These are phyloP conservation scores for Zaprionus capensis DNA, from an alignment of 1,140 invertebrate species.

Conservation along the genomic window DNA sequence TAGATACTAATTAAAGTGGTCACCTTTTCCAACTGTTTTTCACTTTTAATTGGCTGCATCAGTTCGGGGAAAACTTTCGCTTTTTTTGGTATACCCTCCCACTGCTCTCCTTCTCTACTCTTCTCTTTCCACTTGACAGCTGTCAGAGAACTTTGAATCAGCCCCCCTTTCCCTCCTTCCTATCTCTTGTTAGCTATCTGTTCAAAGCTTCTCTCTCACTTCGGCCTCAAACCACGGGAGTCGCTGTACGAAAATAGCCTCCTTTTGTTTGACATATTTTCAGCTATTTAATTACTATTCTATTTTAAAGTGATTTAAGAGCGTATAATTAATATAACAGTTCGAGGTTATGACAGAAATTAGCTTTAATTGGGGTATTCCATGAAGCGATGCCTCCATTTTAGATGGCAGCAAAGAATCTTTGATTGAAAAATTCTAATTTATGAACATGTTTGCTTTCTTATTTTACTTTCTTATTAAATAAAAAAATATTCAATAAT, in stretches of 20 bases:
- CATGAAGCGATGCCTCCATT: too few relatives aligned
- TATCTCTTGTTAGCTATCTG: not conserved
- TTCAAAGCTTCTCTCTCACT: not conserved
- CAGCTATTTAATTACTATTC: not conserved
- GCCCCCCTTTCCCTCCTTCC: rapidly evolving
- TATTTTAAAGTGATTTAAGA: not conserved
- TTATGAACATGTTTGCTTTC: not conserved
- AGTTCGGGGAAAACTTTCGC: not conserved
- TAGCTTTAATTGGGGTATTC: too few relatives aligned
- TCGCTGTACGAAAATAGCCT: not conserved
- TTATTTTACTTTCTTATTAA: not conserved
- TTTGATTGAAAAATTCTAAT: not conserved
- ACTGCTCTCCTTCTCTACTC: not conserved
- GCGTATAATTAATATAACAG: too few relatives aligned
- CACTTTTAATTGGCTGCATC: conserved; percentile 9
- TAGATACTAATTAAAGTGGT: conserved; percentile 9
- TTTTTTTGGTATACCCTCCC: not conserved
- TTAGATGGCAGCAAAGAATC: too few relatives aligned
- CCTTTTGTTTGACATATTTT: not conserved
- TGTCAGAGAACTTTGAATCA: not conserved
- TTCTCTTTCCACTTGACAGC: not conserved
- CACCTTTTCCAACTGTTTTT: conserved; percentile 11
- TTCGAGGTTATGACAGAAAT: too few relatives aligned
- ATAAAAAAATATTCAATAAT: not conserved
- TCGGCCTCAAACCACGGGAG: not conserved